Evolutionary conservation across 2,888 invertebrate genomes (phyloP), one percentile per base, ranked within the genome.

Genomic region (Odontocolon sp.): DNA sequence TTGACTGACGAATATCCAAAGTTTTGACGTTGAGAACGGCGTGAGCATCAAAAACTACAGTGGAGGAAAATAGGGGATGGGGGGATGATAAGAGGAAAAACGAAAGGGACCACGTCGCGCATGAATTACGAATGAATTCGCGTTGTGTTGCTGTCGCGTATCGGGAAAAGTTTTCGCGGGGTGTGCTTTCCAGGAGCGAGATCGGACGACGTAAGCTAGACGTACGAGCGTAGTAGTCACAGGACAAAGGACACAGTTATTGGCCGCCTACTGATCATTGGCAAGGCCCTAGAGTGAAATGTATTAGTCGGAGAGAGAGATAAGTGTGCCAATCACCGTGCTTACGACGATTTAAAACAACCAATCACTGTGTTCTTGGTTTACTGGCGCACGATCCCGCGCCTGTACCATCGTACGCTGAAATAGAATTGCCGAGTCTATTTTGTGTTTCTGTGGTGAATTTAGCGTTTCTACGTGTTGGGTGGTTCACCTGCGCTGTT

Each of bases 51-150:
- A 36, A 47, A 47, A 42, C n/a, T 21, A 18, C 14, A n/a, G n/a
- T n/a, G n/a, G 36, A 3, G 28, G 4, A 40, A 38, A 28, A 61
- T 23, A 11, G 23, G 33, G 45, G 21, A 38, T 16, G 38, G 28
- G 23, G n/a, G 16, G 38, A 23, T 38, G 23, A 64, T n/a, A n/a
- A 11, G 21, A 42, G 38, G 59, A 69, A 47, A 14, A 59, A 56
- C 50, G 42, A 52, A 77, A 80, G 79, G 77, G 80, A 74, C 71
- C 74, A 69, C 80, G 82, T 74, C 77, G 76, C 72, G 82, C 81
- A 85, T 87, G 86, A 87, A 87, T 87, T 87, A 86, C 82, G 82
- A 84, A 87, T 87, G 86, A 84, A 82, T 63, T 54, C 63, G 68
- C 68, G 61, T 74, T 64, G 68, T 68, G 57, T 57, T 57, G 38